These are phyloP conservation scores for Phrynocephalus guinanensis DNA, from an alignment of 2,797 vertebrate species.

Conservation along the genomic window DNA sequence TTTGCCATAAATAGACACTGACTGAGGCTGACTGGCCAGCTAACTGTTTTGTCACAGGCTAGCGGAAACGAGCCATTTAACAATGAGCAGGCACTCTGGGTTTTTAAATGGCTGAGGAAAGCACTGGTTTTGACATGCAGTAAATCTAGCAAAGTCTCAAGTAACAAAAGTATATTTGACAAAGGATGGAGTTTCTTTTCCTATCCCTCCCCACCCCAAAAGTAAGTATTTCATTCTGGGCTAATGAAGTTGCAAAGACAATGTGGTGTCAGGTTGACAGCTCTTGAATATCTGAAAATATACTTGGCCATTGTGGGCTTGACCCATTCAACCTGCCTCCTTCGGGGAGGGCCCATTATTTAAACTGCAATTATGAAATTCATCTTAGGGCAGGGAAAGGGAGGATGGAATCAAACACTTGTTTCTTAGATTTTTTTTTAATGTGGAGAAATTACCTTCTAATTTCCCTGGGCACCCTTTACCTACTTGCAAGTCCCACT, in stretches of 20 bases:
- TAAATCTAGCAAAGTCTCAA: constrained; percentile 79
- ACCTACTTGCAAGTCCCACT: not conserved
- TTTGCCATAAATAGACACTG: constrained; percentile 99
- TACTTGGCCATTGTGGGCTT: constrained; percentile 66
- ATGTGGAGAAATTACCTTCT: constrained; percentile 47
- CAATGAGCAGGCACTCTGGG: constrained; percentile 81
- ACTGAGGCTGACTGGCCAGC: constrained; percentile 97
- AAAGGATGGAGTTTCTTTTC: constrained; percentile 81
- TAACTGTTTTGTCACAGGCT: constrained; percentile 86
- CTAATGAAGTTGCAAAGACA: constrained; percentile 77
- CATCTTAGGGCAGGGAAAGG: constrained; percentile 46
- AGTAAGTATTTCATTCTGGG: constrained; percentile 78
- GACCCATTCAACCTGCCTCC: constrained; percentile 54
- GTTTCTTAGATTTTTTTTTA: constrained; percentile 16
- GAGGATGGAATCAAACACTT: constrained; percentile 52
- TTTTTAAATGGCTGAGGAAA: constrained; percentile 76
- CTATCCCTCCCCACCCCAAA: constrained; percentile 68
- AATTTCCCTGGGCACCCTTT: constrained; percentile 44
- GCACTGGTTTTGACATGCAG: constrained; percentile 75
- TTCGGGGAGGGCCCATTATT: constrained; percentile 69
- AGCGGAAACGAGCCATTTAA: constrained; percentile 81
- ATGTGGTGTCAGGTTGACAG: constrained; percentile 74
- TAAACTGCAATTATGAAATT: constrained; percentile 69
- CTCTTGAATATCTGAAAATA: constrained; percentile 77
- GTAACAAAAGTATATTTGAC: constrained; percentile 82